Conservation (phyloP, 2,888 invertebrate genomes). For the Stenurella melanura region DNA sequence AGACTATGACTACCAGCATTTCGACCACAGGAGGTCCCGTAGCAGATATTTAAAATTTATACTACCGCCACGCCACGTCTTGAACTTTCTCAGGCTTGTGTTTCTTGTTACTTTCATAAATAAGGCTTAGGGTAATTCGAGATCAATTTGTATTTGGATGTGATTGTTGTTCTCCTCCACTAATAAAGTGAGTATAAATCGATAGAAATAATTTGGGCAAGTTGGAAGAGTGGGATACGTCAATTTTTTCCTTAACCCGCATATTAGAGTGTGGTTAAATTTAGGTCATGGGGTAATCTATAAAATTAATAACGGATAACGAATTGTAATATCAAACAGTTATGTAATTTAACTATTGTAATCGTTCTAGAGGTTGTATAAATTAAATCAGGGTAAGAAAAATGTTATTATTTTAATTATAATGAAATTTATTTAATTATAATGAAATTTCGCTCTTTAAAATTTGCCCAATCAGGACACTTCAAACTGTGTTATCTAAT, state of each 20-base stretch:
- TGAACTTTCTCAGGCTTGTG: conserved; percentile 69
- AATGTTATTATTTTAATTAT: too few species aligned
- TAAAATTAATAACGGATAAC: not conserved
- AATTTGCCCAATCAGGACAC: too few species aligned
- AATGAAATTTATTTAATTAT: too few species aligned
- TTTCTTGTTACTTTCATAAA: conserved; percentile 66
- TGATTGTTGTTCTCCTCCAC: conserved; percentile 55
- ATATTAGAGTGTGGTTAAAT: not conserved
- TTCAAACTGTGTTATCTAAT: too few species aligned
- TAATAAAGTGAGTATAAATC: conserved; percentile 55
- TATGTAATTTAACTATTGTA: not conserved
- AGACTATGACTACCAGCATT: conserved; percentile 82
- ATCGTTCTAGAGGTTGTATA: too few species aligned
- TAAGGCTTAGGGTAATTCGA: conserved; percentile 62
- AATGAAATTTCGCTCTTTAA: too few species aligned
- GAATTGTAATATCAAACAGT: not conserved
- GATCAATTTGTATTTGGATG: conserved; percentile 56
- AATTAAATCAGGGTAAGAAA: too few species aligned
- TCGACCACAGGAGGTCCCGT: conserved; percentile 83
- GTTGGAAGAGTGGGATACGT: not conserved
- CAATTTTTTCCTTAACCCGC: not conserved
- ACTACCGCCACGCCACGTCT: conserved; percentile 57
- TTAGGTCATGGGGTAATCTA: not conserved
- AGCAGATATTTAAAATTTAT: conserved; percentile 73
- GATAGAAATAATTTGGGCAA: not conserved